These are phyloP conservation scores for Holacanthella duospinosa DNA, from an alignment of 2,888 invertebrate genomes.

Conservation along the genomic window DNA sequence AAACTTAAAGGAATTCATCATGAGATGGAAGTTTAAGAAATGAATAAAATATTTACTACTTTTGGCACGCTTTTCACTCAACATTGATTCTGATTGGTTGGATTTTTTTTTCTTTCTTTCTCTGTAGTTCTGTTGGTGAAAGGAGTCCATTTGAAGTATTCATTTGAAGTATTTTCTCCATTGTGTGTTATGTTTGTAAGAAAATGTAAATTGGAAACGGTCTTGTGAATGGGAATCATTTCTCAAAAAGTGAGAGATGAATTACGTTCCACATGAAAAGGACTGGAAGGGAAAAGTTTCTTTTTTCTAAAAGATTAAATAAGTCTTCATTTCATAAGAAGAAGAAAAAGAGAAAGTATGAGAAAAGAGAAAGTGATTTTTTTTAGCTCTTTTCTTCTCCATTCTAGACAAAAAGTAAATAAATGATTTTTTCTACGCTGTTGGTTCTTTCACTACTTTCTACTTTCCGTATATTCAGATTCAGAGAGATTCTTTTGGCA, in stretches of 20 bases:
- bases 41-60: no score
- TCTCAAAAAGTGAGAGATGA: slow-evolving; percentile 1
- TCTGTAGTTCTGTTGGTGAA: background rate
- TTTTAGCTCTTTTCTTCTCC: background rate
- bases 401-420: slow-evolving; percentile 20
- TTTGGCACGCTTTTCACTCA: no score
- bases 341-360: slow-evolving; percentile 11
- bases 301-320: slow-evolving; percentile 5
- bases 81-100: no score
- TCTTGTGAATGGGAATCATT: slow-evolving; percentile 2
- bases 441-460: slow-evolving; percentile 16
- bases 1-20: no score
- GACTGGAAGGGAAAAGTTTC: background rate
- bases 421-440: slow-evolving; percentile 32
- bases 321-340: slow-evolving; percentile 10
- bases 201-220: slow-evolving; percentile 3
- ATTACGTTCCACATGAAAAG: slow-evolving; percentile 4
- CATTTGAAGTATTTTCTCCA: no score
- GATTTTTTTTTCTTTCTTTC: no score
- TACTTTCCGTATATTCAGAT: background rate
- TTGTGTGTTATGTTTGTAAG: background rate
- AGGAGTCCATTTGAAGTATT: background rate
- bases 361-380: slow-evolving; percentile 12
- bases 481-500: background rate
- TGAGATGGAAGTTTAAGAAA: no score